Evolutionary conservation across 2,888 invertebrate genomes (phyloP), one percentile per base, ranked within the genome.

Genomic region (Hydraecia micacea): DNA sequence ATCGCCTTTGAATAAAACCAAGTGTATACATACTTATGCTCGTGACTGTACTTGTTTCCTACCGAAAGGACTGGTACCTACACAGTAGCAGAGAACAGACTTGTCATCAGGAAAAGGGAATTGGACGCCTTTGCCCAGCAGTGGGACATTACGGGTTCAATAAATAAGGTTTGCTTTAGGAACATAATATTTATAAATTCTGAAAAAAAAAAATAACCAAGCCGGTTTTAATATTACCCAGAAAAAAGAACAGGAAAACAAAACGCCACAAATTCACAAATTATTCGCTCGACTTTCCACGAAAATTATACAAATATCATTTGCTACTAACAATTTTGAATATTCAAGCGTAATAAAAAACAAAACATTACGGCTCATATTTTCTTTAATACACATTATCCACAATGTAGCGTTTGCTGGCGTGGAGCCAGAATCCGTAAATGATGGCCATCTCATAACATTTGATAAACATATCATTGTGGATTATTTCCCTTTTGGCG

Each of bases 381-480:
- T 39, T 46, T 65, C 42, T 74, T 55, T 66, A 66, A 62, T 65
- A 62, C 63, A 42, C 42, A 79, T 78, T 85, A 70, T 58, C 63
- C 55, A 78, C 52, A 63, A 42, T 87, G 73, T 81, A 74, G 58
- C 72, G 28, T 49, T 68, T 32, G 39, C 36, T 87, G 86, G 86
- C 87, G 6, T 4, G 13, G 11, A 36, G 69, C 86, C 86, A 86
- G 76, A 79, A 67, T 15, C 46, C 62, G n/a, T 62, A 75, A 86
- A 75, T 73, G 75, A 81, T 79, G 55, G 5, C 18, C 55, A 74
- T 79, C 75, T 73, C 67, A 63, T 87, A 81, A 80, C 58, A 82
- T 86, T 85, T 86, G 76, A 78, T 81, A 78, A 77, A 82, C 81
- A 80, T 63, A 81, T 81, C 52, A 81, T 75, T 28, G 63, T 36